Evolutionary conservation across 64 coral and sea anemone species (phyloP).

Genomic region (Montipora foliosa): DNA sequence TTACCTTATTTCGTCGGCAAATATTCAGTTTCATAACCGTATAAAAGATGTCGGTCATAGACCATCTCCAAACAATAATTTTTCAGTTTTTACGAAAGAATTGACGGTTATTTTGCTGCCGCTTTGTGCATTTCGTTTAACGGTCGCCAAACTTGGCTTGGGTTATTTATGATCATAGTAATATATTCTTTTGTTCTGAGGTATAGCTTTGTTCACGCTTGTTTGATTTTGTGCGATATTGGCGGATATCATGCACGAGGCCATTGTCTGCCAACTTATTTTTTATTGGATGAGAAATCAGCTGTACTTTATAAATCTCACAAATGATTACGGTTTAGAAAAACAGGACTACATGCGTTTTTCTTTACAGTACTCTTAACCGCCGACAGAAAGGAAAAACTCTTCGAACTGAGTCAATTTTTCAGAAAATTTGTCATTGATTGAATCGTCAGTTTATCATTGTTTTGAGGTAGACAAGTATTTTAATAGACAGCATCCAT

Average conservation of each 20-base stretch:
- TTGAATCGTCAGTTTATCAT: neutral
- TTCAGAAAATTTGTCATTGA: neutral
- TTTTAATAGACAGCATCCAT: neutral
- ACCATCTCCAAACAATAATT: neutral
- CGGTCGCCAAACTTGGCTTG: constrained; percentile 14
- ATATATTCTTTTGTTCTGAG: constrained; percentile 51
- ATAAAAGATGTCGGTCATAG: neutral
- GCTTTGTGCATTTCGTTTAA: neutral
- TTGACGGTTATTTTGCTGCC: constrained; percentile 22
- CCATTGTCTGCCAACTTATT: neutral
- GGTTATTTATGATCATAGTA: neutral
- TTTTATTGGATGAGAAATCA: neutral
- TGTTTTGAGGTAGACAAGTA: too few species aligned
- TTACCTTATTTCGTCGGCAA: neutral
- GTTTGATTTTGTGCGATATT: constrained; percentile 37
- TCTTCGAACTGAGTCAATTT: neutral
- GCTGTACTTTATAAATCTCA: neutral
- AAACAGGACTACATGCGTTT: neutral
- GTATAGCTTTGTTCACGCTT: constrained; percentile 7
- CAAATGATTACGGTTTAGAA: neutral
- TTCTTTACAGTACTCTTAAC: too few species aligned
- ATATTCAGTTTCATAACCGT: neutral
- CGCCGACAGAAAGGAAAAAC: neutral
- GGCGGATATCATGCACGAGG: neutral
- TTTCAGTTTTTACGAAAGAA: neutral